Evolutionary conservation across 2,113 vertebrate species (phyloP), one percentile per base, ranked within the genome.

Genomic region (Chionomys nivalis): DNA sequence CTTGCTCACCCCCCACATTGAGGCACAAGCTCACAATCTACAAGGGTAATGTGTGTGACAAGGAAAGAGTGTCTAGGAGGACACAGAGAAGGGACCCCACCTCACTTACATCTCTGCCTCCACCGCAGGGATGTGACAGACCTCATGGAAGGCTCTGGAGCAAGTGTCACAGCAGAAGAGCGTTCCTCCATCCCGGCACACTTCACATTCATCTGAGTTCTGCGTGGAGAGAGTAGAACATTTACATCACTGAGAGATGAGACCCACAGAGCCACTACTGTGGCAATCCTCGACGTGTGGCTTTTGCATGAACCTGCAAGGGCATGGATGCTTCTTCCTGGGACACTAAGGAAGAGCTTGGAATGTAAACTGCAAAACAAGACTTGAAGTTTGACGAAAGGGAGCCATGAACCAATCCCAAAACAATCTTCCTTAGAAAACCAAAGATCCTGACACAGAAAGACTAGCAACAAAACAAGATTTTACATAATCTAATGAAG

Each of bases 151-250:
- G 81, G 99, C 99, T 94, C 97, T 98, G 21, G 99, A 99, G 93
- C 99, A 99, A 47, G 99, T 99, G 0, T 99, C 99, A 52, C 99
- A 99, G 97, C 99, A 99, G 78, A 99, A 99, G 88, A 99, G 98
- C 89, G 98, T 98, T 0, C 99, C 99, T 7, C 99, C 99, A 0
- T 99, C 98, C 11, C 96, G 98, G 3, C 99, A 99, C 16, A 97
- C 97, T 0, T 98, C 98, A 61, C 99, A 99, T 91, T 99, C 98
- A 11, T 99, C 99, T 87, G 99, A 99, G 0, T 99, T 99, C 93
- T 96, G 33, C 6, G 6, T 68, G 92, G 96, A 73, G 66, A 95
- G 89, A 63, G 44, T 0, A 49, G 90, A 90, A 83, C 17, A 33
- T 8, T 49, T 9, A 6, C 0, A 31, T 81, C 76, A 83, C 33